These are phyloP conservation scores for Pristis pectinata DNA, from an alignment of 2,797 vertebrate genomes.

Conservation along the genomic window DNA sequence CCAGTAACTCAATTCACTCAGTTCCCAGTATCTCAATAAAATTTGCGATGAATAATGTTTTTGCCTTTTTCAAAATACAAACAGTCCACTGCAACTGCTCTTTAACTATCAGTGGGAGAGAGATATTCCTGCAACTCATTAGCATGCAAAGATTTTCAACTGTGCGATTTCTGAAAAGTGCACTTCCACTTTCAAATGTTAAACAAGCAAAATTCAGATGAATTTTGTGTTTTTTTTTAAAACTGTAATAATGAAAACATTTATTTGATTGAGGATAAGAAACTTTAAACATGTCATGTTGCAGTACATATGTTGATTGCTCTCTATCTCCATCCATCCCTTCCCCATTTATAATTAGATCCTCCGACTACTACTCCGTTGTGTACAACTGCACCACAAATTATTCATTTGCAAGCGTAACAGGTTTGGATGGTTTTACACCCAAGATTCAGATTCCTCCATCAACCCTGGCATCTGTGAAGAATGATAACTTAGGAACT, in stretches of 20 bases:
- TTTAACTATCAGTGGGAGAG: not conserved
- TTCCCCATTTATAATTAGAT: slow-evolving; percentile 81
- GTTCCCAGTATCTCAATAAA: too few relatives aligned
- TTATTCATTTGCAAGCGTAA: slow-evolving; percentile 62
- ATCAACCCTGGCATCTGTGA: slow-evolving; percentile 71
- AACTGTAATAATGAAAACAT: not conserved
- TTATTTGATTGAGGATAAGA: not conserved
- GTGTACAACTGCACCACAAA: slow-evolving; percentile 69
- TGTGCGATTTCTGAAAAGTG: not conserved
- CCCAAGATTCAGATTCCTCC: slow-evolving; percentile 67
- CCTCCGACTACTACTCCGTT: slow-evolving; percentile 83
- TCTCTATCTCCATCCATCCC: slow-evolving; percentile 82
- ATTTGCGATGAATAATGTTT: too few relatives aligned
- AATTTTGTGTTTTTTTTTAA: not conserved
- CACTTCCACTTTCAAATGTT: not conserved
- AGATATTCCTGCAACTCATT: not conserved
- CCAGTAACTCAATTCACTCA: too few relatives aligned
- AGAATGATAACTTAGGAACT: slow-evolving; percentile 76
- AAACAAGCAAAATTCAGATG: not conserved
- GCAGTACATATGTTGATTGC: slow-evolving; percentile 54
- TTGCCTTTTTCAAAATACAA: too few relatives aligned
- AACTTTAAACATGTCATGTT: slow-evolving; percentile 1
- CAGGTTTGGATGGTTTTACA: slow-evolving; percentile 66
- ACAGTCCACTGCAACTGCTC: not conserved
- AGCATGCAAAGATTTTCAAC: too few relatives aligned